These are phyloP conservation scores for Holocentrus rufus DNA, from an alignment of 2,797 vertebrate genomes.

Conservation along the genomic window DNA sequence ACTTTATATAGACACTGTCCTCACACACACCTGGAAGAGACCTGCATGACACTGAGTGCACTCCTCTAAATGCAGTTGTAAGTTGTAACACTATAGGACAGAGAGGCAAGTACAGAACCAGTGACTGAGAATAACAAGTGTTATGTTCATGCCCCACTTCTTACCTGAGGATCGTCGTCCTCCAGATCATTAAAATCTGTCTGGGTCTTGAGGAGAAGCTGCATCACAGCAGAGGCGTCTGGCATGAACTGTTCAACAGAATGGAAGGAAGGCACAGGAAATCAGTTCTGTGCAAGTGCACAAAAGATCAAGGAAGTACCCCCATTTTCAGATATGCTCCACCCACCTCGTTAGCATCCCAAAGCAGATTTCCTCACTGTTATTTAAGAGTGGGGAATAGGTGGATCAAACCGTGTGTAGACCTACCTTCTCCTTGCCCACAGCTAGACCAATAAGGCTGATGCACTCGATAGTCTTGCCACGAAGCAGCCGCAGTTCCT, in stretches of 20 bases:
- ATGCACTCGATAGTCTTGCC: constrained; percentile 99
- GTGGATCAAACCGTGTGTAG: no score
- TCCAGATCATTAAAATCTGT: constrained; percentile 97
- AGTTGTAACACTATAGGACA: no score
- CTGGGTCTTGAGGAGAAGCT: constrained; percentile 95
- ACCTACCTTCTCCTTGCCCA: constrained; percentile 95
- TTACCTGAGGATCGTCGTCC: constrained; percentile 97
- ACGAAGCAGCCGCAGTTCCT: constrained; percentile 94
- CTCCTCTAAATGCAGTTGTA: no score
- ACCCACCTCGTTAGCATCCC: no score
- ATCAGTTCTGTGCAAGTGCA: neutral
- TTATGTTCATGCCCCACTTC: neutral
- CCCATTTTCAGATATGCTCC: no score
- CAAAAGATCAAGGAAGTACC: no score
- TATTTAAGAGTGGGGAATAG: no score
- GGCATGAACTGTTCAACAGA: constrained; percentile 90
- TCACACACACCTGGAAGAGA: no score
- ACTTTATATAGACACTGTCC: no score
- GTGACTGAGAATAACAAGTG: neutral
- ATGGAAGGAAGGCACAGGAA: neutral
- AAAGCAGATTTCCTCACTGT: no score
- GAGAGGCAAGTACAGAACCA: no score
- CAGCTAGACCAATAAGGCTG: constrained; percentile 97
- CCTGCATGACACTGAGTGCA: no score
- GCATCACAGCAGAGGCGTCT: constrained; percentile 99